Evolutionary conservation across 2,888 invertebrate species (phyloP), one percentile per base, ranked within the genome.

Genomic region (Lutraria lutraria): DNA sequence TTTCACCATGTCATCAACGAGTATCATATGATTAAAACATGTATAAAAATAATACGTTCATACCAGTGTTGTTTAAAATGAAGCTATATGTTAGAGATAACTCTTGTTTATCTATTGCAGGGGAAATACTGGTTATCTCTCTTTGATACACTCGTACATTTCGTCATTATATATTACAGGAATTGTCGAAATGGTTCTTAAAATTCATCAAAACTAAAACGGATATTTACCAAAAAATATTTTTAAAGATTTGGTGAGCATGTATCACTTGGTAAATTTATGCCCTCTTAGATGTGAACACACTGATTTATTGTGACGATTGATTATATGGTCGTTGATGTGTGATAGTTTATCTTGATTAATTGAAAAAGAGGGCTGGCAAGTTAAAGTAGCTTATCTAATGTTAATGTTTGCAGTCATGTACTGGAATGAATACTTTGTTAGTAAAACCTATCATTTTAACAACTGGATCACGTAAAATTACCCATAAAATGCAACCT

Each of bases 381-480:
- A 83, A 88, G 72, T 86, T 86, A 89, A 89, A 88, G 89, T 76
- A 81, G 81, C 25, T 60, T 86, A 88, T 88, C 89, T 82, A 80
- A 86, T 88, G 80, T 83, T 79, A 89, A 68, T 86, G 84, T 88
- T 84, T 84, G 83, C 83, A 63, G 87, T 76, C 53, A 72, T 43
- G 56, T 63, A 87, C 76, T 76, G 72, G 84, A 83, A 83, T 80
- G 34, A 79, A 82, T 60, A 76, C 86, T 79, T 82, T 90, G 90
- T 85, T 52, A 88, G 81, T 34, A 68, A 82, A 90, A 85, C 83
- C 90, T 81, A 72, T 88, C 72, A 89, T 89, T 91, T 87, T 81
- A 76, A 86, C 83, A 80, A 86, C 86, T 76, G 76, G 60, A 63
- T 79, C 79, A 80, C 54, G 60, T 60, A 83, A 60, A 88, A 88